Evolutionary conservation across 1,140 invertebrate genomes (phyloP), one percentile per base, ranked within the genome.

Genomic region (Eulimnadia texana): DNA sequence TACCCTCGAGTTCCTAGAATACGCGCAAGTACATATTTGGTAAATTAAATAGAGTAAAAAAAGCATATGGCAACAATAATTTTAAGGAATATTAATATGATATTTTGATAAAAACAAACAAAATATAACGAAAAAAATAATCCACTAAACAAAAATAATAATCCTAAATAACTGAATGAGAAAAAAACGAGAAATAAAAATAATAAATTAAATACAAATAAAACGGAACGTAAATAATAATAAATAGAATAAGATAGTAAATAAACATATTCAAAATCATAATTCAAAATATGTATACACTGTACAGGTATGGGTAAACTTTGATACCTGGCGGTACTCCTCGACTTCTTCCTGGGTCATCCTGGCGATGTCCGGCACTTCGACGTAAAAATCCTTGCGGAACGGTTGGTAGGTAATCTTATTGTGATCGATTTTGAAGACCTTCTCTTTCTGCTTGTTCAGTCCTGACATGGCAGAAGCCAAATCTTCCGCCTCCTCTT

Each of bases 321-420:
- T 25, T 25, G 50, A 22, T 64, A 70, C 76, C 67, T 82, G 79
- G 67, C 90, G 84, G 67, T 93, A 92, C 0, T 79, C 77, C 64
- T 93, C 88, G 1, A 93, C 88, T 70, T 93, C 92, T 74, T 91
- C 85, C 57, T 80, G 68, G 0, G 89, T 89, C 93, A 99, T 96
- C 69, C 84, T 84, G 3, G 87, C 80, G 67, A 95, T 80, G 74
- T 90, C 87, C 58, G 87, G 85, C 22, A 93, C 89, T 81, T 99
- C 96, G 3, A 93, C 88, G 73, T 99, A 99, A 68, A 98, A 99
- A 65, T 88, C 82, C 75, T 98, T 99, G 55, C 90, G 82, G 70
- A 98, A 99, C 11, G 88, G 75, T 52, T 84, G 78, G 74, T 98
- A 98, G 19, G 86, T 80, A 2, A 91, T 83, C 22, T 80, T 80